Evolutionary conservation across 2,888 invertebrate species (phyloP).

Genomic region (Aporophyla nigra): DNA sequence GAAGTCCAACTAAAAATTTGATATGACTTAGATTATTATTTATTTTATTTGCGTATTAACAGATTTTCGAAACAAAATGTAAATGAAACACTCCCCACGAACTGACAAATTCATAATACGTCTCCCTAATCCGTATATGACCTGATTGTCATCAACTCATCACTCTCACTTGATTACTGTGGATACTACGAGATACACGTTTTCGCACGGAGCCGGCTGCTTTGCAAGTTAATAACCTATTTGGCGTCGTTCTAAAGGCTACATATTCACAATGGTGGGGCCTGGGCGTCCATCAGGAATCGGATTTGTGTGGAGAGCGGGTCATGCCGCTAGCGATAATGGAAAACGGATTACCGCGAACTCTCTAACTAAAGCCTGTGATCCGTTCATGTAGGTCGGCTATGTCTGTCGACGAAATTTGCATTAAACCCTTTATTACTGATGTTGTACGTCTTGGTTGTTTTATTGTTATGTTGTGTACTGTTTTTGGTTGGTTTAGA

Average conservation of each 20-base stretch:
- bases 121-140: conserved; percentile 3
- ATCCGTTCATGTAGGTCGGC: conserved; percentile 64
- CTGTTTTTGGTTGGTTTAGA: neutral
- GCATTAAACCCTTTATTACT: conserved; percentile 59
- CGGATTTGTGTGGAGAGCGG: conserved; percentile 73
- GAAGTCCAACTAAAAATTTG: neutral
- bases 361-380: conserved; percentile 74
- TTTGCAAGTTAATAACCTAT: conserved; percentile 80
- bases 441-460: conserved; percentile 43
- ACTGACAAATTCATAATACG: conserved; percentile 18
- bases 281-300: conserved; percentile 74
- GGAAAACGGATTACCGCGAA: conserved; percentile 81
- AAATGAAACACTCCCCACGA: neutral
- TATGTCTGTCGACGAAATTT: conserved; percentile 62
- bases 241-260: conserved; percentile 71
- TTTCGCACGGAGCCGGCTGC: conserved; percentile 57
- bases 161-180: conserved; percentile 54
- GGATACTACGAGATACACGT: conserved; percentile 25
- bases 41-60: neutral
- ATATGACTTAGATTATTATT: neutral
- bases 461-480: conserved; percentile 14
- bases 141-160: conserved; percentile 28
- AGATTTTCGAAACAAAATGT: neutral
- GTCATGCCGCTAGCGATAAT: conserved; percentile 77
- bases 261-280: conserved; percentile 69